These are phyloP conservation scores for Ditylenchus weischeri DNA, from an alignment of 2,888 invertebrate species.

Conservation along the genomic window DNA sequence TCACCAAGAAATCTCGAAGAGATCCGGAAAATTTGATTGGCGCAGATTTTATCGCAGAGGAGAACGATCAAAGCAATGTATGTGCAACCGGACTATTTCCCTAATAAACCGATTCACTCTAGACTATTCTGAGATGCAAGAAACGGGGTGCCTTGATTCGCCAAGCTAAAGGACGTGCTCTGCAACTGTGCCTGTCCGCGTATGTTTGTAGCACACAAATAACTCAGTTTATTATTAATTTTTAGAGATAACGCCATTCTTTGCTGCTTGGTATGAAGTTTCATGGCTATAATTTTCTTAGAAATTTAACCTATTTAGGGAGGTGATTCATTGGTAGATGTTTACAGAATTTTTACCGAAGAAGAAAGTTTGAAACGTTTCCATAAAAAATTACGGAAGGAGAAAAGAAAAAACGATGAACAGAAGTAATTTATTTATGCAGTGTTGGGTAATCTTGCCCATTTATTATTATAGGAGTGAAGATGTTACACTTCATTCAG, in stretches of 20 bases:
- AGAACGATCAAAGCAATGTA: constrained; percentile 36
- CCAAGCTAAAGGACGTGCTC: constrained; percentile 75
- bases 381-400: constrained; percentile 70
- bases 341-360: constrained; percentile 76
- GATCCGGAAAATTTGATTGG: constrained; percentile 20
- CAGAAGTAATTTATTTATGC: background rate
- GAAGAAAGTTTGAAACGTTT: constrained; percentile 76
- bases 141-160: constrained; percentile 78
- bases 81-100: background rate
- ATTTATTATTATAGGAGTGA: constrained; percentile 6
- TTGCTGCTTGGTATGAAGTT: constrained; percentile 68
- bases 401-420: constrained; percentile 11
- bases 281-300: background rate
- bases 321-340: constrained; percentile 75
- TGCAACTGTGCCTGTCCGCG: constrained; percentile 71
- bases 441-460: background rate
- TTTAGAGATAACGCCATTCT: constrained; percentile 70
- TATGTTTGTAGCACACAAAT: no score
- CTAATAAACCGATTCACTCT: constrained; percentile 42
- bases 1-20: constrained; percentile 10
- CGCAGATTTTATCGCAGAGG: constrained; percentile 38
- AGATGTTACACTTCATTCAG: background rate
- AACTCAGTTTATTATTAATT: no score
- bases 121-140: constrained; percentile 72
- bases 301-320: constrained; percentile 62